phyloP scores from a whole-genome alignment of 2,888 invertebrate genomes.

The Ochlodes sylvanus region DNA sequence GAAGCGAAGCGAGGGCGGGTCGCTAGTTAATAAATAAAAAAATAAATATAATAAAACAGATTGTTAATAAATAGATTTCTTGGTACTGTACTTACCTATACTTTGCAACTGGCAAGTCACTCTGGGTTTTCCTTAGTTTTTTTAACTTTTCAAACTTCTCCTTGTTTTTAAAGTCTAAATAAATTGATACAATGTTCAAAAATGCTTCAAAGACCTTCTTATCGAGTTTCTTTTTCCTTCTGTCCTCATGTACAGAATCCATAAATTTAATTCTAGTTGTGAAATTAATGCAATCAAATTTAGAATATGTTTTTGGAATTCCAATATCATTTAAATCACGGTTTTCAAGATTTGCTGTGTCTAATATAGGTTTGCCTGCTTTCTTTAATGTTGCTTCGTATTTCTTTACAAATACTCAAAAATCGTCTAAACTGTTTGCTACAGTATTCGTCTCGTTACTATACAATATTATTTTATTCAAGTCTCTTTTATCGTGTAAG shows the following conservation, averaged over 20 bases:
- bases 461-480: slow-evolving; percentile 86
- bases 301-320: slow-evolving; percentile 80
- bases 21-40: no score
- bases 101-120: slow-evolving; percentile 93
- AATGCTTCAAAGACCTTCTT: slow-evolving; percentile 86
- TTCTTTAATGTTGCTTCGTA: slow-evolving; percentile 89
- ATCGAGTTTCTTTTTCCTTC: slow-evolving; percentile 74
- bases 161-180: slow-evolving; percentile 96
- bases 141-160: slow-evolving; percentile 94
- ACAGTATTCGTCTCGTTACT: slow-evolving; percentile 86
- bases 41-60: no score
- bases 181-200: slow-evolving; percentile 89
- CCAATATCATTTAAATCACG: slow-evolving; percentile 61
- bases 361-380: slow-evolving; percentile 79
- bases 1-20: no score
- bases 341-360: slow-evolving; percentile 51
- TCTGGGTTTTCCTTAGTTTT: slow-evolving; percentile 92
- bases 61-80: no score
- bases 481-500: slow-evolving; percentile 85
- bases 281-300: slow-evolving; percentile 86
- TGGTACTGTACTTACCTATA: slow-evolving; percentile 85
- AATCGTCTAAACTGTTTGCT: slow-evolving; percentile 88
- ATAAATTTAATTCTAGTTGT: slow-evolving; percentile 83
- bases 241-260: slow-evolving; percentile 76
- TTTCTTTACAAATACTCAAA: slow-evolving; percentile 95